phyloP scores from a whole-genome alignment of 2,797 vertebrate species.

The Sorex maritimensis region DNA sequence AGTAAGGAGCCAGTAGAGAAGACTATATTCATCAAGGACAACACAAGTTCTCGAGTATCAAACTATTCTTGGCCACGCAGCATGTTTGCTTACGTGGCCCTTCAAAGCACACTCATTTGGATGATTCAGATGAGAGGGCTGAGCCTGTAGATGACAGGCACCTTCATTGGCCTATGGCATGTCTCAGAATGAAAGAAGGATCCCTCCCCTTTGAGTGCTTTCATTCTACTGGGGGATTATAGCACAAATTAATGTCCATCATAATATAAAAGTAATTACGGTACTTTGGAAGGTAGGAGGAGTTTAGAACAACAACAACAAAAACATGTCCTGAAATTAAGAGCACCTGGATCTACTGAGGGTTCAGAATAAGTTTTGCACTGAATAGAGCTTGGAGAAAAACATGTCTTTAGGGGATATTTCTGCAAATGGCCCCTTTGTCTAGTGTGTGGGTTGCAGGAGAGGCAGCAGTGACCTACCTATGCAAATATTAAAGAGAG shows the following conservation, averaged over 20 bases:
- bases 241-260: background rate
- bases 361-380: background rate
- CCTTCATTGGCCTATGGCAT: background rate
- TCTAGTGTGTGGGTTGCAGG: too few species aligned
- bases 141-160: too few species aligned
- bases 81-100: background rate
- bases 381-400: too few species aligned
- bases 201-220: background rate
- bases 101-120: background rate
- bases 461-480: too few species aligned
- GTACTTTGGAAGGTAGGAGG: background rate
- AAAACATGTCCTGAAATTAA: background rate
- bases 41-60: constrained; percentile 35
- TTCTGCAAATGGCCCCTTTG: too few species aligned
- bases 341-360: background rate
- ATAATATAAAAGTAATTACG: background rate
- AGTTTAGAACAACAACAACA: too few species aligned
- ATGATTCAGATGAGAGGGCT: background rate
- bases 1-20: constrained; percentile 18
- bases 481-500: too few species aligned
- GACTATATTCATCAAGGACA: background rate
- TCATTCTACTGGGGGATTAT: background rate
- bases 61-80: background rate
- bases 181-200: background rate
- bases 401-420: too few species aligned